These are phyloP conservation scores for Scartelaos histophorus DNA, from an alignment of 2,113 vertebrate genomes.

Conservation along the genomic window DNA sequence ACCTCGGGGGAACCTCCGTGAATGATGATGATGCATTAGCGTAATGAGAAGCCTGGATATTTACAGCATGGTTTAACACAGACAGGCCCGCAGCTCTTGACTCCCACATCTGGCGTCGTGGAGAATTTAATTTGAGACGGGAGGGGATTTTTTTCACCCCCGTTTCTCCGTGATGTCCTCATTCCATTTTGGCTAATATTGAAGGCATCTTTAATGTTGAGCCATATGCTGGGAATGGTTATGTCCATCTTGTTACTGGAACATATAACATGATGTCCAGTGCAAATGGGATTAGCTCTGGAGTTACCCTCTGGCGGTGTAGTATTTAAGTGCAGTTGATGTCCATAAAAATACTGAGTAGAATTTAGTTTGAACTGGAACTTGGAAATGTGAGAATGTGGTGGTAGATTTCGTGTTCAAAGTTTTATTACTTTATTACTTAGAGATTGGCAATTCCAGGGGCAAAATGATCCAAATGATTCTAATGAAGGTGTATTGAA, in stretches of 20 bases:
- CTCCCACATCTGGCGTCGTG: conserved; percentile 32
- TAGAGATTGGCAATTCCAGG: too few relatives aligned
- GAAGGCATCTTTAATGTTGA: background rate
- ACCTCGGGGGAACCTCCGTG: conserved; percentile 24
- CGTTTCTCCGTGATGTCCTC: conserved; percentile 23
- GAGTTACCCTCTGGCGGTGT: conserved; percentile 11
- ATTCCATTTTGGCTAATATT: conserved; percentile 17
- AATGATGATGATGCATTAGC: conserved; percentile 35
- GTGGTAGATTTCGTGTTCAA: too few relatives aligned
- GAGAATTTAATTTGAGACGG: conserved; percentile 28
- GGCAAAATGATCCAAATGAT: too few relatives aligned
- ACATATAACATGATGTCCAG: conserved; percentile 18
- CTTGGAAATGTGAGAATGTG: too few relatives aligned
- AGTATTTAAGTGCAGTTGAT: conserved; percentile 5
- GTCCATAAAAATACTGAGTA: background rate
- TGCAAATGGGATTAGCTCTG: conserved; percentile 27
- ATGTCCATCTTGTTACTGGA: conserved; percentile 9
- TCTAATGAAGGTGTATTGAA: too few relatives aligned
- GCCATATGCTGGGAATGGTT: conserved; percentile 7
- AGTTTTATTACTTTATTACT: too few relatives aligned
- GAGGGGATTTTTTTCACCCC: background rate
- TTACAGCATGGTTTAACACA: conserved; percentile 38
- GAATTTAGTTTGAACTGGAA: too few relatives aligned
- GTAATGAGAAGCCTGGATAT: conserved; percentile 51
- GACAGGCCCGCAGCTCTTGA: conserved; percentile 22